Evolutionary conservation across 2,113 vertebrate genomes (phyloP), one percentile per base, ranked within the genome.

Genomic region (Turnix velox): DNA sequence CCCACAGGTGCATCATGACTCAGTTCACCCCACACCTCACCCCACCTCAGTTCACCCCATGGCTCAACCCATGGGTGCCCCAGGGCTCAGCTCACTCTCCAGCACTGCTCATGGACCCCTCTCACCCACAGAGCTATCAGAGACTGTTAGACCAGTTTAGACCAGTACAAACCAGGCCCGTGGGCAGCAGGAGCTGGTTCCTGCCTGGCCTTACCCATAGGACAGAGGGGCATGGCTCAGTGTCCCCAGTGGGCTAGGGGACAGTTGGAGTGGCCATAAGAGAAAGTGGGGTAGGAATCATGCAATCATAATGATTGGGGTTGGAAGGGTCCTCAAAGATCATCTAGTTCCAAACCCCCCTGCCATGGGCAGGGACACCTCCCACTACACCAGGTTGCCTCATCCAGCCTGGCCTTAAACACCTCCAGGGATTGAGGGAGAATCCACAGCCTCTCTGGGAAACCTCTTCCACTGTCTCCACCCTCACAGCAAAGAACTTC

Each of bases 161-260:
- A 77, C 81, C 92, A 85, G 88, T 82, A 59, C 58, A 84, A 68
- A 84, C 66, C 66, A 73, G 65, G 46, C 55, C 52, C 12, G 63
- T 42, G 51, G 43, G 35, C 16, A 45, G 37, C 65, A 77, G 18
- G 23, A 31, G 4, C 46, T 11, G 16, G 35, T 40, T 48, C 37
- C 55, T 48, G 7, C 18, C 30, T 4, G 18, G 31, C 35, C 8
- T 15, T 7, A 22, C 35, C 48, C 31, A 2, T 18, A 20, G 24
- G 20, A 8, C 3, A 35, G n/a, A 51, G 14, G 23, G 48, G 28
- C 24, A 3, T 39, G 35, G 35, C 42, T 59, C 33, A 20, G 33
- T 69, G 27, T 11, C 72, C 27, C 37, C 7, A 1, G 18, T 11
- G 58, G 22, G 10, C 28, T 63, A 49, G 37, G 15, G n/a, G 51